phyloP scores from a whole-genome alignment of 2,113 vertebrate species.

The Cygnus atratus region DNA sequence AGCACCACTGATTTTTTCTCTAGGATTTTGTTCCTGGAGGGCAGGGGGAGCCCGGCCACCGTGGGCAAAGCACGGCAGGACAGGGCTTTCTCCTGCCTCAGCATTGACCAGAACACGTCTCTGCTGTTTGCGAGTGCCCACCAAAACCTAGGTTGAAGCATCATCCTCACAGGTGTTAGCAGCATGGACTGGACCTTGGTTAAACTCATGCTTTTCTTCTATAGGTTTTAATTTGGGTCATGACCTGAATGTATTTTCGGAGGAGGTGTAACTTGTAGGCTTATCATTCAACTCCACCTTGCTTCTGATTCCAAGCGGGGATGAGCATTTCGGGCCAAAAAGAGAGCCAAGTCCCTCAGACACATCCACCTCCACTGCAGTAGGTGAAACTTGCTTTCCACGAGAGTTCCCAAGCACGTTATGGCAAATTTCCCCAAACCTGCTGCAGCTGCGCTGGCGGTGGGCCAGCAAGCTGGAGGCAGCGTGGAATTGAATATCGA shows the following conservation, averaged over 20 bases:
- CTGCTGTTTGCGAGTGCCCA: not conserved
- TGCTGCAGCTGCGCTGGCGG: constrained; percentile 59
- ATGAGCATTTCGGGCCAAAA: constrained; percentile 17
- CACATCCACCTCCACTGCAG: not conserved
- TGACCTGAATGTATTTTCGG: not conserved
- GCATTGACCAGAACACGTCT: not conserved
- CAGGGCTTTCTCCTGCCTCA: not conserved
- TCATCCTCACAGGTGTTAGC: not conserved
- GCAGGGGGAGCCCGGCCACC: not conserved
- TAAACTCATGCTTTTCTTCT: not conserved
- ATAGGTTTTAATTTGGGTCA: not conserved
- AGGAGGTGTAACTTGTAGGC: not conserved
- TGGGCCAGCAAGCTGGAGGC: constrained; percentile 43
- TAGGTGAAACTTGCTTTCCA: constrained; percentile 53
- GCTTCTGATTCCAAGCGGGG: not conserved
- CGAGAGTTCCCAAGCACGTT: constrained; percentile 58
- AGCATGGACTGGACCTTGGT: not conserved
- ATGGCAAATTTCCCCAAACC: constrained; percentile 39
- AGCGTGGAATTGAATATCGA: constrained; percentile 52
- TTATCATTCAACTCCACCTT: not conserved
- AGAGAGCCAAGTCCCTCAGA: not conserved
- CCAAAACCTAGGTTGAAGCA: not conserved
- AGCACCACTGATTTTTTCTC: not conserved
- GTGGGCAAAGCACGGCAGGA: not conserved
- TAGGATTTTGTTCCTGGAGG: not conserved